Evolutionary conservation across 2,888 invertebrate genomes (phyloP).

Genomic region (Tenthredo livida): DNA sequence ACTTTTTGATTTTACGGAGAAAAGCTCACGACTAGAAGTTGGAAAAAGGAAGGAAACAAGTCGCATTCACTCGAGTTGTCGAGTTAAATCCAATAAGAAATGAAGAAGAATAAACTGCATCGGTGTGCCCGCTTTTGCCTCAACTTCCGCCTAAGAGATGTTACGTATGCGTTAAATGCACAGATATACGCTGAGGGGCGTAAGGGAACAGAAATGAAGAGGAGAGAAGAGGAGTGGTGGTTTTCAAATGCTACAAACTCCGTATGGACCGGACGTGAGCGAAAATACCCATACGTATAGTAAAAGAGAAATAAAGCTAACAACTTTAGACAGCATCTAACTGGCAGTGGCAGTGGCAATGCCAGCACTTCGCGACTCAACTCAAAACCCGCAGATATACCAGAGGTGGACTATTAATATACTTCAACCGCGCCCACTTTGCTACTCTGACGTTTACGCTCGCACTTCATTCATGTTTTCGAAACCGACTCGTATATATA

Average conservation of each 20-base stretch:
- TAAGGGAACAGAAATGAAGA: background rate
- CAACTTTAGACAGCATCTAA: background rate
- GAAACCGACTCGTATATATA: background rate
- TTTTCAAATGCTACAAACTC: background rate
- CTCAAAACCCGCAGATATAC: background rate
- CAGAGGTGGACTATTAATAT: slow-evolving; percentile 44
- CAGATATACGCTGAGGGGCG: background rate
- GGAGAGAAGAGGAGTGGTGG: background rate
- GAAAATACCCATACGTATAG: background rate
- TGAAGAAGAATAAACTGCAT: background rate
- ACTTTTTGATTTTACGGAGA: background rate
- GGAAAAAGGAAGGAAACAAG: background rate
- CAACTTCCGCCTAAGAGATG: slow-evolving; percentile 21
- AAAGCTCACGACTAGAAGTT: background rate
- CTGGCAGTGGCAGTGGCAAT: slow-evolving; percentile 12
- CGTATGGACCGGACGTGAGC: slow-evolving; percentile 30
- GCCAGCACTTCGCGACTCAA: slow-evolving; percentile 23
- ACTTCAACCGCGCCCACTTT: slow-evolving; percentile 31
- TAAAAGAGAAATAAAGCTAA: background rate
- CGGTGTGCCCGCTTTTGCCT: slow-evolving; percentile 43
- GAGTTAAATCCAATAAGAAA: slow-evolving; percentile 19
- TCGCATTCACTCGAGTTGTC: background rate
- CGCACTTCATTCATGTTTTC: slow-evolving; percentile 46
- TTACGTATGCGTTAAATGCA: background rate
- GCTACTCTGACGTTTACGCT: background rate